Evolutionary conservation across 23 tunicate genomes (phyloP).

Genomic region (Halocynthia roretzi): DNA sequence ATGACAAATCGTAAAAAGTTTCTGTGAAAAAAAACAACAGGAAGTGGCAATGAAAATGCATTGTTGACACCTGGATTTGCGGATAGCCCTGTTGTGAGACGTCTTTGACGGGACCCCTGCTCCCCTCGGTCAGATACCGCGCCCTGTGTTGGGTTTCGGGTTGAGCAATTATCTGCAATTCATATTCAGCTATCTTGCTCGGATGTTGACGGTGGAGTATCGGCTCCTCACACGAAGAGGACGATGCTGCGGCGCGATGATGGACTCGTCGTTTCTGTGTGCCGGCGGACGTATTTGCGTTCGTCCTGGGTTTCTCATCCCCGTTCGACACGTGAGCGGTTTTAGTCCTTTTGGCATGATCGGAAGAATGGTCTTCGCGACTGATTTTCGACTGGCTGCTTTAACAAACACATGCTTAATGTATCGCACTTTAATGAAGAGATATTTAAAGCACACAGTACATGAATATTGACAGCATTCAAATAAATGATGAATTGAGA

Average conservation of each 20-base stretch:
- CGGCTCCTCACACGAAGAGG: neutral
- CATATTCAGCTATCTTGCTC: conserved; percentile 27
- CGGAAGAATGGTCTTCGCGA: too few species aligned
- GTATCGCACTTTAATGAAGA: too few species aligned
- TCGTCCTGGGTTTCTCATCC: neutral
- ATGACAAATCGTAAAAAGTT: neutral
- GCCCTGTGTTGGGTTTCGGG: conserved; percentile 95
- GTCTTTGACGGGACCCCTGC: conserved; percentile 96
- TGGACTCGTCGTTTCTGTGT: neutral
- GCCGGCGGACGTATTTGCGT: neutral
- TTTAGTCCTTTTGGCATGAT: neutral
- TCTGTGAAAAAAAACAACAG: too few species aligned
- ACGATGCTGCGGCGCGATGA: neutral
- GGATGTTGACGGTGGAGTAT: conserved; percentile 47
- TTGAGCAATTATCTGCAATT: conserved; percentile 48
- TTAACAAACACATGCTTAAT: too few species aligned
- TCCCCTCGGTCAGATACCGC: conserved; percentile 91
- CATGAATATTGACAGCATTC: too few species aligned
- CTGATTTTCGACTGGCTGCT: too few species aligned
- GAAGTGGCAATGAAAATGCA: too few species aligned
- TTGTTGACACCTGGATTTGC: conserved; percentile 53
- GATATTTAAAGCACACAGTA: too few species aligned
- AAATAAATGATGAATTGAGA: too few species aligned
- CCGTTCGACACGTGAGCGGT: neutral
- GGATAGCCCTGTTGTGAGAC: conserved; percentile 76